Percentiles rank a stretch among this genome's conserved stretches.
phyloP scores from a whole-genome alignment of 2,888 invertebrate genomes.

The Lutraria lutraria region DNA sequence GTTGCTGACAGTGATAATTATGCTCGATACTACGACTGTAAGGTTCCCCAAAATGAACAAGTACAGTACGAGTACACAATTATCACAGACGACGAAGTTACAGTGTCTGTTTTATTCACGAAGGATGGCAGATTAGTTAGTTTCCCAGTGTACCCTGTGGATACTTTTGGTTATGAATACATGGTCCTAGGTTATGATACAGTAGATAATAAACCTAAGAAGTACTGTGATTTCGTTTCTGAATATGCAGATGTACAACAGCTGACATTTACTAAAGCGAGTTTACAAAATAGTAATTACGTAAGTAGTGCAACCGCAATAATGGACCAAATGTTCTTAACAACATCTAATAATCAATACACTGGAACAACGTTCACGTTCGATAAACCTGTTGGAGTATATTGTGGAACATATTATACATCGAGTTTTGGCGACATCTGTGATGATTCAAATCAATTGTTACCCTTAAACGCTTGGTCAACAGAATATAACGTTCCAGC shows the following conservation, averaged over 20 bases:
- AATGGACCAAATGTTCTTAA: background rate
- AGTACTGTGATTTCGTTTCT: background rate
- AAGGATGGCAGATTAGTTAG: background rate
- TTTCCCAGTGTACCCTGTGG: slow-evolving; percentile 45
- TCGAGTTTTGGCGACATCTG: background rate
- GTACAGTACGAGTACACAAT: background rate
- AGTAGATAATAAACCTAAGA: background rate
- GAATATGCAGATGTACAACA: slow-evolving; percentile 12
- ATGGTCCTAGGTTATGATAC: slow-evolving; percentile 17
- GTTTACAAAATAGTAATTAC: background rate
- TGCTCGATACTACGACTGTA: slow-evolving; percentile 24
- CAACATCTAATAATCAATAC: background rate
- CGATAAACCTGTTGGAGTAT: slow-evolving; percentile 42
- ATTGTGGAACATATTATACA: slow-evolving; percentile 20
- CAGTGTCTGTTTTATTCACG: slow-evolving; percentile 19
- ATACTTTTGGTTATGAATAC: slow-evolving; percentile 42
- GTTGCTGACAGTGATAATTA: slow-evolving; percentile 1
- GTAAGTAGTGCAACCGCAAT: background rate
- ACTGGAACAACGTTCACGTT: slow-evolving; percentile 11
- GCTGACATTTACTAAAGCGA: background rate
- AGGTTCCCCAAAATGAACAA: background rate
- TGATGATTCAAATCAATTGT: slow-evolving; percentile 29
- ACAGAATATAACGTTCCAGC: slow-evolving; percentile 39
- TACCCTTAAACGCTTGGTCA: slow-evolving; percentile 35
- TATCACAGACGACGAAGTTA: slow-evolving; percentile 30